Conservation (phyloP, 2,888 invertebrate genomes). For the Anoncus sp. region DNA sequence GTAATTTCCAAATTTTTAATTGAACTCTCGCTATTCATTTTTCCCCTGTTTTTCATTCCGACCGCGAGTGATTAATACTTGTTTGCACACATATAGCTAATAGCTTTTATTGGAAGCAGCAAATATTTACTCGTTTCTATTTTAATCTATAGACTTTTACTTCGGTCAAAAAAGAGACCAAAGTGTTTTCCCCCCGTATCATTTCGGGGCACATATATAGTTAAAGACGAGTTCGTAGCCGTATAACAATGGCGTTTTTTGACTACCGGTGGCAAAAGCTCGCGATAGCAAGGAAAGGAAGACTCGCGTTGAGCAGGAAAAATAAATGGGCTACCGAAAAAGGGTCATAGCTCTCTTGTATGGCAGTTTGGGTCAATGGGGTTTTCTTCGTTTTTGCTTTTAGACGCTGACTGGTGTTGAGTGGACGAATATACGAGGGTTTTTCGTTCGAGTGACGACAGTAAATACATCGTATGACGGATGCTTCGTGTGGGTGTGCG, state of each 20-base stretch:
- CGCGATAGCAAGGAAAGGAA: neutral
- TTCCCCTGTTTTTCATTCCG: too few species aligned
- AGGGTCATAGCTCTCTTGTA: neutral
- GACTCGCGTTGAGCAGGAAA: neutral
- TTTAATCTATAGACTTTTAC: too few species aligned
- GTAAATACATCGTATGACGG: neutral
- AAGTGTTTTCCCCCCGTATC: too few species aligned
- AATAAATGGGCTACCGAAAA: neutral
- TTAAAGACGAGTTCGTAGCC: neutral
- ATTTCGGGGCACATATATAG: neutral
- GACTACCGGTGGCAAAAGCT: neutral
- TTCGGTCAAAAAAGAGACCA: too few species aligned
- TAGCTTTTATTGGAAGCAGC: too few species aligned
- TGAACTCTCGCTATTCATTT: too few species aligned
- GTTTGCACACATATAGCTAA: too few species aligned
- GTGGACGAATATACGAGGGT: neutral
- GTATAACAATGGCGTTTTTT: neutral
- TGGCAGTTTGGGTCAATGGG: neutral
- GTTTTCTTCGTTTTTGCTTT: neutral
- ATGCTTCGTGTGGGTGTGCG: neutral
- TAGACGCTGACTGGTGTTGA: neutral
- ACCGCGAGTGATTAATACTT: too few species aligned
- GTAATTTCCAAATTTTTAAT: too few species aligned
- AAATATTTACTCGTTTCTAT: too few species aligned
- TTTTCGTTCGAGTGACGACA: slow-evolving; percentile 8